These are phyloP conservation scores for Agrotis ipsilon DNA, from an alignment of 2,888 invertebrate species.

Conservation along the genomic window DNA sequence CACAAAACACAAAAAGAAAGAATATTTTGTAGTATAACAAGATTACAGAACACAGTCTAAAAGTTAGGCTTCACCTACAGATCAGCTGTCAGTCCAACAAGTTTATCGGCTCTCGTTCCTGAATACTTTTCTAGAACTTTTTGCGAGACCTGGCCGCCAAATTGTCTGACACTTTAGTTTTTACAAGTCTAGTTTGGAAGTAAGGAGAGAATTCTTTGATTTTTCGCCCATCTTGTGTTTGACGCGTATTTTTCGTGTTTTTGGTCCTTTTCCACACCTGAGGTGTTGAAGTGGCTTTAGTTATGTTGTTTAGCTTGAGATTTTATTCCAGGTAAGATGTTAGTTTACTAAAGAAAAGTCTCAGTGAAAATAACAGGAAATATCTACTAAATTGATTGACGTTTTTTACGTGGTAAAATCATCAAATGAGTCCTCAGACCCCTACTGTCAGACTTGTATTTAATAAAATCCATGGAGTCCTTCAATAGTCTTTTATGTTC, in stretches of 20 bases:
- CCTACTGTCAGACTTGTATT: too few relatives aligned
- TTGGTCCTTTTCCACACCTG: background rate
- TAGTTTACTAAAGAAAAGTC: background rate
- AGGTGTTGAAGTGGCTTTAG: background rate
- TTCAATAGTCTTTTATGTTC: too few relatives aligned
- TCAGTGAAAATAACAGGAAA: too few relatives aligned
- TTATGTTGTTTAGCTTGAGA: background rate
- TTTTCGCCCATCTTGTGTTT: slow-evolving; percentile 24
- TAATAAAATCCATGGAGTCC: too few relatives aligned
- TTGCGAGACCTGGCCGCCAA: slow-evolving; percentile 37
- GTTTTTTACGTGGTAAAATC: too few relatives aligned
- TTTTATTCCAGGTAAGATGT: background rate
- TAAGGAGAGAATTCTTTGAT: slow-evolving; percentile 4
- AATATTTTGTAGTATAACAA: slow-evolving; percentile 33
- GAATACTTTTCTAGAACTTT: slow-evolving; percentile 48
- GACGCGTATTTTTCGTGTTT: slow-evolving; percentile 26
- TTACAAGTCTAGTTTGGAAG: slow-evolving; percentile 30
- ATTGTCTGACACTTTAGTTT: slow-evolving; percentile 53
- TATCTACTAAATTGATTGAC: too few relatives aligned
- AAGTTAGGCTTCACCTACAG: slow-evolving; percentile 41
- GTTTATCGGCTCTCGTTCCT: slow-evolving; percentile 47
- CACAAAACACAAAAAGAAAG: background rate
- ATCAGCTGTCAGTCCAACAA: slow-evolving; percentile 32
- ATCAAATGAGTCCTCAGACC: too few relatives aligned
- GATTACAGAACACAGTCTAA: slow-evolving; percentile 34